A percentile compares a stretch with the other conserved stretches of the same genome.
These are phyloP conservation scores for Galbula dea DNA, from an alignment of 2,113 vertebrate genomes.

Conservation along the genomic window DNA sequence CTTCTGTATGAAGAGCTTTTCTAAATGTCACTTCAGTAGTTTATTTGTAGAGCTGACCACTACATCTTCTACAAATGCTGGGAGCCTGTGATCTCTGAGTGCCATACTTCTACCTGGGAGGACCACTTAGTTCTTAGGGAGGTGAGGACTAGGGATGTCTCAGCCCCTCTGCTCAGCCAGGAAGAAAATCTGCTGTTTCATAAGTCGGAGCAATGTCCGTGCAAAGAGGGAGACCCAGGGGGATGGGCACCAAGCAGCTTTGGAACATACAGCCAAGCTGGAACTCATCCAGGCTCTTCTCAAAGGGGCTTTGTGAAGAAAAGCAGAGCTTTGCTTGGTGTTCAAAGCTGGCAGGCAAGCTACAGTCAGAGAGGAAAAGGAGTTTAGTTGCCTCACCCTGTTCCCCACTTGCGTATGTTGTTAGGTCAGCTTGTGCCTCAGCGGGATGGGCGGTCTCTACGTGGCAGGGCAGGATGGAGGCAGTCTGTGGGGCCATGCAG, in stretches of 20 bases:
- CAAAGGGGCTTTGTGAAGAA: slow-evolving; percentile 54
- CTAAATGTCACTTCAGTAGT: slow-evolving; percentile 11
- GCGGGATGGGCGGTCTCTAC: fast-evolving
- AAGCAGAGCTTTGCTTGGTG: not conserved
- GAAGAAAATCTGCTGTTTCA: slow-evolving; percentile 38
- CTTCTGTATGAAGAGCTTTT: slow-evolving; percentile 1
- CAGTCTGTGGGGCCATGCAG: not conserved
- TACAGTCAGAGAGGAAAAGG: not conserved
- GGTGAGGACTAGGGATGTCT: not conserved
- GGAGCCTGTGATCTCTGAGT: not conserved
- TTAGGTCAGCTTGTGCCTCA: not conserved
- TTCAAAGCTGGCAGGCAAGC: not conserved
- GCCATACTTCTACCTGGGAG: not conserved
- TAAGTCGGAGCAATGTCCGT: not conserved
- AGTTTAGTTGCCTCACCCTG: not conserved
- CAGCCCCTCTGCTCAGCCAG: not conserved
- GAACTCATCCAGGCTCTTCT: slow-evolving; percentile 34
- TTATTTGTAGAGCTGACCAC: not conserved
- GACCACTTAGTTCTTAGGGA: not conserved
- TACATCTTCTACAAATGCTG: not conserved
- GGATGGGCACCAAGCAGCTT: not conserved
- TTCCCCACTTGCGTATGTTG: not conserved
- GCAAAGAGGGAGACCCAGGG: not conserved
- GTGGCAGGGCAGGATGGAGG: not conserved
- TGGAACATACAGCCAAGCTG: not conserved